A percentile compares a stretch with the other conserved stretches of the same genome.
These are phyloP conservation scores for Corythaixoides concolor DNA, from an alignment of 2,113 vertebrate genomes.

Conservation along the genomic window DNA sequence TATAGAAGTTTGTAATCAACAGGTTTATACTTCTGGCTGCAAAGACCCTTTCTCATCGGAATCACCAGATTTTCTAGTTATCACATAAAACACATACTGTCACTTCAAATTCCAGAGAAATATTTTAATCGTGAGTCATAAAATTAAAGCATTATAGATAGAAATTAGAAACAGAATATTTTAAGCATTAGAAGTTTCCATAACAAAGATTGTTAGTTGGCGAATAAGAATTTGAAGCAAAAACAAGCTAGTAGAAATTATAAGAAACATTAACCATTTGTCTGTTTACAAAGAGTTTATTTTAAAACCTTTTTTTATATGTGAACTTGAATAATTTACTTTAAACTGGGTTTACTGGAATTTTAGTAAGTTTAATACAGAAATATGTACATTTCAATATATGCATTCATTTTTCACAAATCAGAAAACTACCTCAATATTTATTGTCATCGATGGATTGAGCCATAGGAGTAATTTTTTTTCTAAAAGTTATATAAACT, in stretches of 20 bases:
- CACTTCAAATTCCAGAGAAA: slow-evolving; percentile 17
- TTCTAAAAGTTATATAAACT: not conserved
- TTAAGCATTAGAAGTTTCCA: not conserved
- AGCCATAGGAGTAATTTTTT: not conserved
- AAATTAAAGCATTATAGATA: not conserved
- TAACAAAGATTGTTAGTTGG: not conserved
- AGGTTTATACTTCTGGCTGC: slow-evolving; percentile 81
- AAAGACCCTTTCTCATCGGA: slow-evolving; percentile 74
- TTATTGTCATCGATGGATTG: not conserved
- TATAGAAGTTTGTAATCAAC: slow-evolving; percentile 80
- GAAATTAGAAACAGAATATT: not conserved
- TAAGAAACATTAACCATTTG: not conserved
- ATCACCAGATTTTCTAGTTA: slow-evolving; percentile 75
- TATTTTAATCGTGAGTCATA: not conserved
- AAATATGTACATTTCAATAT: not conserved
- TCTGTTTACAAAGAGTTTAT: not conserved
- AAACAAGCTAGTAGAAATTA: not conserved
- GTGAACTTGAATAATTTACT: not conserved
- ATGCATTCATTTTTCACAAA: not conserved
- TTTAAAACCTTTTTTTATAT: not conserved
- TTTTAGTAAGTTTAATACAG: not conserved
- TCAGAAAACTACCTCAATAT: not conserved
- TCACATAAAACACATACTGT: slow-evolving; percentile 45
- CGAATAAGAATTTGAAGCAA: not conserved
- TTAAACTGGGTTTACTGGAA: not conserved